Evolutionary conservation across 2,888 invertebrate genomes (phyloP).

Genomic region (Celastrina argiolus): DNA sequence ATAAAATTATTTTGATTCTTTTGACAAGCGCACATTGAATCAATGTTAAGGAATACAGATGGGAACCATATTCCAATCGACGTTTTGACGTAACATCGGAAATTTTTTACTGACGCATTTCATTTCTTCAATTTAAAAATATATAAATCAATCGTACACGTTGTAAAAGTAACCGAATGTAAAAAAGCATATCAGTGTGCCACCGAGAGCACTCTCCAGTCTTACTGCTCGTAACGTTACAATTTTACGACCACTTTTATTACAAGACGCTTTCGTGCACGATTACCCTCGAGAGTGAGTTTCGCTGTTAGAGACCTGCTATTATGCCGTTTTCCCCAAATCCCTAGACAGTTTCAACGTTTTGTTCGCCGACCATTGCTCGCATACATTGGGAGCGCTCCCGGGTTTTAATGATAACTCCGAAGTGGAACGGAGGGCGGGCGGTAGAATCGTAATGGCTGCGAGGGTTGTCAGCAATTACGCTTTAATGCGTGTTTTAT

Average conservation of each 20-base stretch:
- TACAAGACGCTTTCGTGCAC: conserved; percentile 77
- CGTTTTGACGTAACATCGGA: conserved; percentile 21
- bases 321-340: conserved; percentile 50
- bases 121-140: conserved; percentile 49
- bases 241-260: conserved; percentile 76
- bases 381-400: conserved; percentile 26
- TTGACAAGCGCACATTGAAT: no score
- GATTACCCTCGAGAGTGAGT: conserved; percentile 78
- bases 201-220: conserved; percentile 69
- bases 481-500: conserved; percentile 75
- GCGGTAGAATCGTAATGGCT: conserved; percentile 31
- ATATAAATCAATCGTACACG: conserved; percentile 57
- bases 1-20: no score
- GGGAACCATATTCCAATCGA: neutral
- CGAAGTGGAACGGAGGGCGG: conserved; percentile 40
- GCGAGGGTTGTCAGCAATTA: conserved; percentile 64
- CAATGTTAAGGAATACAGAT: neutral
- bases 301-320: conserved; percentile 71
- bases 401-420: conserved; percentile 19
- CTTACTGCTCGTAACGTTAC: conserved; percentile 73
- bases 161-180: conserved; percentile 47
- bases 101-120: conserved; percentile 33
- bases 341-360: conserved; percentile 39
- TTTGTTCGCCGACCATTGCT: conserved; percentile 46
- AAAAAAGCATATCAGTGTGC: conserved; percentile 70